Conservation (phyloP, 2,797 vertebrate genomes). For the Serranus cabrilla region DNA sequence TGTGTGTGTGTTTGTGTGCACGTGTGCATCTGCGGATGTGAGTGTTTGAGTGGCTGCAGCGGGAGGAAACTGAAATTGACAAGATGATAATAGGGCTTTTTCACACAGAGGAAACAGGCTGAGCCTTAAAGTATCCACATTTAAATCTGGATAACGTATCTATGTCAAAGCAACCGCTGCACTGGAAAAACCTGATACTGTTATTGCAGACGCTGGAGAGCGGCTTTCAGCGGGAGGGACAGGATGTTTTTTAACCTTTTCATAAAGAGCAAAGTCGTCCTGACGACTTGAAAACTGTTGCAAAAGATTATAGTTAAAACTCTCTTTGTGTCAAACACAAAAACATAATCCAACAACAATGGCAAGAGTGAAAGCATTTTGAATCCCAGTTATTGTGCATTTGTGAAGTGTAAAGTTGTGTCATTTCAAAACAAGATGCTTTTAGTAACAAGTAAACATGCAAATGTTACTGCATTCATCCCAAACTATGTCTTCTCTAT, state of each 20-base stretch:
- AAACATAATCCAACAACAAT: not conserved
- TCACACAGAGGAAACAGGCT: constrained; percentile 77
- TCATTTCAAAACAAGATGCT: not conserved
- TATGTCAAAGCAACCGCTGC: constrained; percentile 76
- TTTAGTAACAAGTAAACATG: not conserved
- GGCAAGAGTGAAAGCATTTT: not conserved
- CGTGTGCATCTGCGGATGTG: constrained; percentile 38
- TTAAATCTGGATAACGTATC: constrained; percentile 79
- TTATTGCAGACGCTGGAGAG: constrained; percentile 74
- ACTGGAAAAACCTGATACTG: constrained; percentile 78
- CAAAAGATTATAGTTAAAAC: constrained; percentile 3
- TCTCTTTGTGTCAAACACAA: constrained; percentile 7
- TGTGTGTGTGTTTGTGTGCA: constrained; percentile 16
- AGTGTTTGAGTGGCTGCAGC: constrained; percentile 57
- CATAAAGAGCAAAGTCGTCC: constrained; percentile 42
- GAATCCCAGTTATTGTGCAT: not conserved
- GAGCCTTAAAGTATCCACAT: constrained; percentile 76
- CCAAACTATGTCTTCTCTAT: not conserved
- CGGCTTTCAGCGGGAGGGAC: constrained; percentile 64
- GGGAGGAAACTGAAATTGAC: constrained; percentile 80
- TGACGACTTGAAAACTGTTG: constrained; percentile 41
- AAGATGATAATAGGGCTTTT: constrained; percentile 82
- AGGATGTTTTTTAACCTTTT: constrained; percentile 72
- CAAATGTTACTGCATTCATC: not conserved
- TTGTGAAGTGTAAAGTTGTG: too few species aligned